Conservation (phyloP, 2,888 invertebrate species). For the Volucella zonaria region DNA sequence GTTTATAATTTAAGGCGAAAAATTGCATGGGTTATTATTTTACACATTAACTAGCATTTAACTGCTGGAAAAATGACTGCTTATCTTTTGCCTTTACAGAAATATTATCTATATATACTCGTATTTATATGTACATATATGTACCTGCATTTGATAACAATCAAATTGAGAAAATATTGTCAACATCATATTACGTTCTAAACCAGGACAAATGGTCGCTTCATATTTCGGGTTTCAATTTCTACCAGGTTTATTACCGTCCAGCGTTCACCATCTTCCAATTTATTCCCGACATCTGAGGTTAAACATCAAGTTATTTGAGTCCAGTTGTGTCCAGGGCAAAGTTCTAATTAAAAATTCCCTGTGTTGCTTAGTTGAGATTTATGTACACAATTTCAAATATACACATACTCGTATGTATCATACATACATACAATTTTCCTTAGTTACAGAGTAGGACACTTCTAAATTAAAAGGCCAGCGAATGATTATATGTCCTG, state of each 20-base stretch:
- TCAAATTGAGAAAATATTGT: neutral
- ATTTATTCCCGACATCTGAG: conserved; percentile 25
- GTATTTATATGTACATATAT: neutral
- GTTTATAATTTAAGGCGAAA: too few relatives aligned
- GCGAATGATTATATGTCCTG: neutral
- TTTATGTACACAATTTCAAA: conserved; percentile 52
- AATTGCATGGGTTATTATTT: too few relatives aligned
- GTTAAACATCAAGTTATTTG: conserved; percentile 49
- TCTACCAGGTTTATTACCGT: conserved; percentile 6
- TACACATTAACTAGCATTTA: too few relatives aligned
- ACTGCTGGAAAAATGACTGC: too few relatives aligned
- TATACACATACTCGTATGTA: conserved; percentile 16
- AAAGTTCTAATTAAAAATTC: conserved; percentile 60
- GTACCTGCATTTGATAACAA: neutral
- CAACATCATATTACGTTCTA: neutral
- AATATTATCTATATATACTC: neutral
- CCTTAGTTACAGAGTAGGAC: conserved; percentile 11
- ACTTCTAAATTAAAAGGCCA: conserved; percentile 36
- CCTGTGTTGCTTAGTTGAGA: conserved; percentile 31
- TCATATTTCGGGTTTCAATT: conserved; percentile 19
- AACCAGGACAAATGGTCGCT: too few relatives aligned
- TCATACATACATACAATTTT: neutral
- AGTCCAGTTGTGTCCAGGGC: conserved; percentile 21
- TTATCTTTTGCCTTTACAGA: too few relatives aligned
- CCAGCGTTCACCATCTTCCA: neutral